Conservation (phyloP, 2,888 invertebrate species). For the Apantesis nais region DNA sequence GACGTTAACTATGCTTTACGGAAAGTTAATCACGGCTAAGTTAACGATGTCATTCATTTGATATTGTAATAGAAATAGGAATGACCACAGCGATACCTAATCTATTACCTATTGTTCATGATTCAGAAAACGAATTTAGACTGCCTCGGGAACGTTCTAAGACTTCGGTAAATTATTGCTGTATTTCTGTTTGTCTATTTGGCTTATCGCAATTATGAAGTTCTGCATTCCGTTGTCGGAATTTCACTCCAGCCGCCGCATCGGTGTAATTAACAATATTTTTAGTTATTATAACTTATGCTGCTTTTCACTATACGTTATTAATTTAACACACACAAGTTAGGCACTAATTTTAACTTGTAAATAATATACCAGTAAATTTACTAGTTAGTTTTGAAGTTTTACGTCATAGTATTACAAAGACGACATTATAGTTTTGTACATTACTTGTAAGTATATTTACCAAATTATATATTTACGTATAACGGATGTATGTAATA, state of each 20-base stretch:
- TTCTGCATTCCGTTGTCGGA: constrained; percentile 43
- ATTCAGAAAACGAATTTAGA: constrained; percentile 68
- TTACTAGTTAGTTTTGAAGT: background rate
- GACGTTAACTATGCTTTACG: background rate
- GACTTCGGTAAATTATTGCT: constrained; percentile 53
- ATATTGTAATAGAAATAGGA: constrained; percentile 43
- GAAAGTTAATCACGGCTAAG: constrained; percentile 11
- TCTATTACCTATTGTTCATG: constrained; percentile 63
- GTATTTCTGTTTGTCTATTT: constrained; percentile 44
- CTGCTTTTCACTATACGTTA: constrained; percentile 64
- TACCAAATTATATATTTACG: no score
- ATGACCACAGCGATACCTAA: constrained; percentile 37
- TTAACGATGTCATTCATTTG: constrained; percentile 28
- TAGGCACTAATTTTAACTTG: background rate
- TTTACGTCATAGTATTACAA: no score
- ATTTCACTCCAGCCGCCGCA: constrained; percentile 16
- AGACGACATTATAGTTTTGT: no score
- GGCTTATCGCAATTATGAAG: constrained; percentile 37
- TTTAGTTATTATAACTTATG: constrained; percentile 65
- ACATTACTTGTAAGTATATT: no score
- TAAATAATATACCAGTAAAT: background rate
- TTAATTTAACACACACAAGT: constrained; percentile 55
- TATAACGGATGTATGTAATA: no score
- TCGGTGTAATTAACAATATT: constrained; percentile 69
- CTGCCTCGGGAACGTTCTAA: constrained; percentile 60